Percentiles rank a stretch among this genome's conserved stretches.
These are phyloP conservation scores for Eupsilia transversa DNA, from an alignment of 2,888 invertebrate genomes.

Conservation along the genomic window DNA sequence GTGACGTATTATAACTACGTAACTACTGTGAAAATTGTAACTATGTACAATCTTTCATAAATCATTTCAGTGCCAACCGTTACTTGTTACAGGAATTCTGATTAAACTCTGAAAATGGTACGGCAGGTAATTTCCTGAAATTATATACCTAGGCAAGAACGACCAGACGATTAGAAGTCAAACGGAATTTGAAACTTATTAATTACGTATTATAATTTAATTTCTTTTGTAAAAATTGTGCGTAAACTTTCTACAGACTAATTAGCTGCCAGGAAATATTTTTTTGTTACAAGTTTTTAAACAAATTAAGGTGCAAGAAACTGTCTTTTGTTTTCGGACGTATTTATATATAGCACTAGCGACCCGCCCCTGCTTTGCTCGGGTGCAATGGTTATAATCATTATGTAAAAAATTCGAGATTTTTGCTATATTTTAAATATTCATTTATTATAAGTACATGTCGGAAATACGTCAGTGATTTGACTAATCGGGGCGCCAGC, in stretches of 20 bases:
- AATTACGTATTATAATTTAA: conserved; percentile 17
- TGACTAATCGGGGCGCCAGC: too few relatives aligned
- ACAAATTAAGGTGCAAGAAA: not conserved
- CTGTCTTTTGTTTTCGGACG: not conserved
- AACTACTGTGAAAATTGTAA: conserved; percentile 18
- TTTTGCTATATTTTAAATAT: too few relatives aligned
- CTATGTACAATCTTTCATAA: conserved; percentile 37
- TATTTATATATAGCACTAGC: too few relatives aligned
- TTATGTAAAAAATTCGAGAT: too few relatives aligned
- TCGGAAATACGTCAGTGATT: too few relatives aligned
- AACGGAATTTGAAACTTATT: conserved; percentile 44
- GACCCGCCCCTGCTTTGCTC: too few relatives aligned
- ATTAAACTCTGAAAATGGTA: conserved; percentile 50
- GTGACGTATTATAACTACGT: conserved; percentile 9
- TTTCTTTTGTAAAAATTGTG: conserved; percentile 8
- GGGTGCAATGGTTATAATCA: too few relatives aligned
- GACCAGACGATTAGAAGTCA: conserved; percentile 39
- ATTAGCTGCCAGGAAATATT: not conserved
- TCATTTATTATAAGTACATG: too few relatives aligned
- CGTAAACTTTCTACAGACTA: conserved; percentile 10
- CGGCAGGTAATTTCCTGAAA: conserved; percentile 53
- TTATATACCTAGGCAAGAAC: conserved; percentile 36
- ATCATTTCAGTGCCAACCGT: conserved; percentile 52
- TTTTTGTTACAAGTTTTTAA: conserved; percentile 3
- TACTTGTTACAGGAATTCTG: conserved; percentile 53